Percentiles rank a stretch among this genome's conserved stretches.
Evolutionary conservation across 2,113 vertebrate genomes (phyloP).

Genomic region (Ptyas mucosa): DNA sequence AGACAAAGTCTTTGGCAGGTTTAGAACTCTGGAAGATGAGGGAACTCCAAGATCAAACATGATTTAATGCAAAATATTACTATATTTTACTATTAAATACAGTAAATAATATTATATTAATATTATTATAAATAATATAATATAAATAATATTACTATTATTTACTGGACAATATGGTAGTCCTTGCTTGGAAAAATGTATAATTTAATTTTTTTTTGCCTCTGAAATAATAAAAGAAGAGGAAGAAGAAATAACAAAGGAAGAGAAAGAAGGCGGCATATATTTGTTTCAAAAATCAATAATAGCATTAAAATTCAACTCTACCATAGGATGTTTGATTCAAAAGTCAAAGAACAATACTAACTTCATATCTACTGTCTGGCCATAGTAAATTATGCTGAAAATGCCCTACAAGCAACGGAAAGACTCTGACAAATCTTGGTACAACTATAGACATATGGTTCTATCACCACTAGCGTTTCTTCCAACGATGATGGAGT

Average conservation of each 20-base stretch:
- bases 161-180: neutral
- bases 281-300: neutral
- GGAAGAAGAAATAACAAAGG: neutral
- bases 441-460: neutral
- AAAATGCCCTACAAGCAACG: neutral
- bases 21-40: neutral
- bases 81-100: too few relatives aligned
- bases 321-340: neutral
- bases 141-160: too few relatives aligned
- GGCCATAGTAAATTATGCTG: neutral
- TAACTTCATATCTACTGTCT: neutral
- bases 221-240: neutral
- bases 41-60: neutral
- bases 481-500: neutral
- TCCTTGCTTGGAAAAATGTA: neutral
- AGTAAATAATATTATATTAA: too few relatives aligned
- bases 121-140: too few relatives aligned
- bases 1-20: neutral
- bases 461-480: neutral
- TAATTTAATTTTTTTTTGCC: neutral
- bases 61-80: neutral
- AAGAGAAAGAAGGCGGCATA: too few relatives aligned
- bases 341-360: neutral
- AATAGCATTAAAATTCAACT: neutral
- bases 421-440: neutral